These are phyloP conservation scores for Drosophila triauraria DNA, from an alignment of 1,140 invertebrate species.

Conservation along the genomic window DNA sequence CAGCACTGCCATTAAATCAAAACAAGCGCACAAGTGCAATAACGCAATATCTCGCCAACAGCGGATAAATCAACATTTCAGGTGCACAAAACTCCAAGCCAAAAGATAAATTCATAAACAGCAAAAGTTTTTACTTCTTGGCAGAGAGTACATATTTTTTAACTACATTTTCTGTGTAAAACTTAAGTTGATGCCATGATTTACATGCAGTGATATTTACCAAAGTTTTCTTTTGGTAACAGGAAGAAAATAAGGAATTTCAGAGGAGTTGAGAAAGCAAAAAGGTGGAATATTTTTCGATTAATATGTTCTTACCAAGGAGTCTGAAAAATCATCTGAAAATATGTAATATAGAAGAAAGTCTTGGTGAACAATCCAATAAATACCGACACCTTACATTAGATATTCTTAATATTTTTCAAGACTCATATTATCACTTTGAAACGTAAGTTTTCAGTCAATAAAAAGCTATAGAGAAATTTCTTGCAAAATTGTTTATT, in stretches of 20 bases:
- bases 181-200: conserved; percentile 6
- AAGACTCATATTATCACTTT: neutral
- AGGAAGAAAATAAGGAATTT: neutral
- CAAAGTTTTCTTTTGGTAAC: neutral
- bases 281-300: neutral
- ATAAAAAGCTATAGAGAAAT: no score
- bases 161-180: conserved; percentile 16
- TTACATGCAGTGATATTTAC: conserved; percentile 20
- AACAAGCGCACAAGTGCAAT: conserved; percentile 34
- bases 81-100: conserved; percentile 17
- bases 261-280: no score
- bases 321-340: no score
- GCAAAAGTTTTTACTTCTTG: conserved; percentile 21
- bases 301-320: neutral
- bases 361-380: no score
- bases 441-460: neutral
- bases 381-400: no score
- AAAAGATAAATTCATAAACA: conserved; percentile 33
- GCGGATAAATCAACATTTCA: conserved; percentile 22
- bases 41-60: conserved; percentile 15
- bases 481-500: no score
- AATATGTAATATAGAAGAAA: no score
- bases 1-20: conserved; percentile 63
- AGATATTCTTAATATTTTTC: no score
- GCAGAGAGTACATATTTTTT: conserved; percentile 14